Base-by-base conservation (phyloP, 2,113 vertebrate species). In the Brachirus orientalis region DNA sequence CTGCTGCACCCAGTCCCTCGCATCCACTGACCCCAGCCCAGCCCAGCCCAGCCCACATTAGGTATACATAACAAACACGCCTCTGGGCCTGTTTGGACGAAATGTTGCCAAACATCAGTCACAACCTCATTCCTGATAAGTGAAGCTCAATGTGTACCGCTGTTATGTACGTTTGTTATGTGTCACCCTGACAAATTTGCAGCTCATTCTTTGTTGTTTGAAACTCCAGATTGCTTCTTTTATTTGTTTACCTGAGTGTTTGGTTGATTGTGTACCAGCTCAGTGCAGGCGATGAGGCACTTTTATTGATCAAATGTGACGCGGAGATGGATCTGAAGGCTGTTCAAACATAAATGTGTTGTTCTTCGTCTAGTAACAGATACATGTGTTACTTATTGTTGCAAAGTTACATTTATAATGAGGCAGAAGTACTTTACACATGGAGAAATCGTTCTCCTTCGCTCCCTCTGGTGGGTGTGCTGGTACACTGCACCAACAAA, bases 1-100 rank as follows among this genome's bases (percentile, higher is more conserved):
- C 90, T 97, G 37, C 93, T 95, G 40, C 86, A 96, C 74, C 95
- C 96, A 0, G 91, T 95, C 40, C 91, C 91, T 64, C 89, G 87
- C 36, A 40, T 73, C 35, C 75, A 89, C 74, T 90, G 75, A 88
- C 63, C 61, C 50, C 51, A n/a, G 10, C 44, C 16, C 16, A 3
- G 10, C 10, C n/a, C 51, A 17, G 40, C 47, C 20, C 14, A 8
- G 38, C 38, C 38, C n/a, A 0, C 8, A 17, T 69, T 66, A 41
- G 12, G 41, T 47, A 37, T 37, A 66, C 56, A 63, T 77, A 88
- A 45, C 61, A 69, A 79, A 62, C 61, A 48, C 71, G 64, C 65
- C 69, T 59, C 63, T 56, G 36, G 63, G 43, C 59, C 48, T 16
- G 5, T 17, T 19, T 18, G 71, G 41, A 64, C 44, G 18, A 50